Evolutionary conservation across 2,113 vertebrate genomes (phyloP), one percentile per base, ranked within the genome.

Genomic region (Maccullochella peelii): DNA sequence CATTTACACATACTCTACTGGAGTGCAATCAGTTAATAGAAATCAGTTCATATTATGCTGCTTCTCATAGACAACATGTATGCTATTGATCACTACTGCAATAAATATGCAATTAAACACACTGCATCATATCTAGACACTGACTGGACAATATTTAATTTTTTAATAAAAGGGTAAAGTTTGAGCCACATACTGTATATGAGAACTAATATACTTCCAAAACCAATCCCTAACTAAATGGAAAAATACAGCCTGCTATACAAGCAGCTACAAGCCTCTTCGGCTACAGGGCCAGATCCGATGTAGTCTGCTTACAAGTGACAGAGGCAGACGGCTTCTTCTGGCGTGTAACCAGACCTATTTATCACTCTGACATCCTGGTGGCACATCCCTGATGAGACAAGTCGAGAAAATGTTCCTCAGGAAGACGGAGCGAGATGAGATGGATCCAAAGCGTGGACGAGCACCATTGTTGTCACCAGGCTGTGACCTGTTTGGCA

Each of bases 341-440:
- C 84, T 91, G 89, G 77, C 84, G 63, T 54, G 71, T 65, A 87
- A 88, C 84, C 66, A 79, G 62, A 83, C 72, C 87, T 84, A 87
- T 93, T 89, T 84, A 89, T 93, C 92, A 91, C 86, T 61, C 78
- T 89, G 88, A 90, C 87, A 82, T 84, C 61, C 77, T 25, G 44
- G 83, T 88, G 88, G 65, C 86, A 86, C 74, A 71, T 90, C 63
- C 62, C 77, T 74, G 79, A 92, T 90, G 88, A 87, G 67, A 85
- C 75, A 18, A 68, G 75, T 80, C 52, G 9, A 82, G 70, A 67
- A 72, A 84, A 74, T 70, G 85, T 74, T 86, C 58, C 33, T 78
- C 52, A 59, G 76, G 78, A 89, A 88, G 84, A 89, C 27, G 2
- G 70, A 83, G 77, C 15, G 61, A 69, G 73, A 58, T 20, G 58